Percentiles rank a stretch among this genome's conserved stretches.
Evolutionary conservation across 2,888 invertebrate species (phyloP).

Genomic region (Patella depressa): DNA sequence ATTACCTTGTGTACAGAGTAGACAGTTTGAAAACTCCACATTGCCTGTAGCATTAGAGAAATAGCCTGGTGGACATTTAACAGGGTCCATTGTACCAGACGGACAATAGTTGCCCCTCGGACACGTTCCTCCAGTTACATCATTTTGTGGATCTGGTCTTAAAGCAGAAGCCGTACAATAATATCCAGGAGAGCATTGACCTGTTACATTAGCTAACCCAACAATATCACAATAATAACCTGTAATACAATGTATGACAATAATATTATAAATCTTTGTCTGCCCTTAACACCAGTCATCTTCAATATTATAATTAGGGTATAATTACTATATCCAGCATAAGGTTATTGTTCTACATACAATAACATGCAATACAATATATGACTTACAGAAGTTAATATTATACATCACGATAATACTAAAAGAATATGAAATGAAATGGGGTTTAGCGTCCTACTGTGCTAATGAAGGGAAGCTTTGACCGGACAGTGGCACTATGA

Average conservation of each 20-base stretch:
- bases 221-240: constrained; percentile 60
- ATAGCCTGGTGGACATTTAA: constrained; percentile 60
- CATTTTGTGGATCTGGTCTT: constrained; percentile 56
- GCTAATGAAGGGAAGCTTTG: too few species aligned
- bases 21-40: constrained; percentile 52
- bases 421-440: too few species aligned
- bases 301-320: too few species aligned
- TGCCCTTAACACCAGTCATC: too few species aligned
- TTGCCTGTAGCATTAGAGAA: constrained; percentile 64
- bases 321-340: background rate
- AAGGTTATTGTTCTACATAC: background rate
- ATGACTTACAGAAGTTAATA: too few species aligned
- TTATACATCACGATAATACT: too few species aligned
- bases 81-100: constrained; percentile 53
- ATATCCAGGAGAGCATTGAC: constrained; percentile 61
- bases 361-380: background rate
- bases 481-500: too few species aligned
- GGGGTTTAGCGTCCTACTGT: too few species aligned
- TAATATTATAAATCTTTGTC: background rate
- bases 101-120: constrained; percentile 65
- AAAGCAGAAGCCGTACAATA: constrained; percentile 61
- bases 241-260: constrained; percentile 27
- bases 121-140: constrained; percentile 63
- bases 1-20: constrained; percentile 61
- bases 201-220: constrained; percentile 59